Base-by-base conservation (phyloP, 2,888 invertebrate genomes). In the Matsumyia berberina region DNA sequence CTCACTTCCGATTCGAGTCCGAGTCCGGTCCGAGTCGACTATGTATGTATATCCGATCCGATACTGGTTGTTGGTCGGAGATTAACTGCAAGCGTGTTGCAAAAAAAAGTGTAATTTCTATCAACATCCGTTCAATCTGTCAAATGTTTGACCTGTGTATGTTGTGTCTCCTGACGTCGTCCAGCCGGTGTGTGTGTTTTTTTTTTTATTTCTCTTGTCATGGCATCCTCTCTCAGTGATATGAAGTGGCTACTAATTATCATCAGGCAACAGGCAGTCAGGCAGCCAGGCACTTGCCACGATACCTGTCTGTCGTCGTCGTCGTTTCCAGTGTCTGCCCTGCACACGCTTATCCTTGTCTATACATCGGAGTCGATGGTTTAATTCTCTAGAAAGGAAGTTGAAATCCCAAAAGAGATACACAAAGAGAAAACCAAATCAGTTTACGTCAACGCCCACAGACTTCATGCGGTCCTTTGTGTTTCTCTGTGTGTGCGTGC, bases 241-340 rank as follows among this genome's bases (percentile, higher is more conserved):
- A 78, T 73, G 78, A 83, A 83, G 78, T 83, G 83, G 73, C 83
- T 78, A 83, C 78, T 78, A 83, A 83, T 83, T 83, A 83, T 83
- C 73, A 78, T 67, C 72, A 51, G 72, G 57, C 78, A 83, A 76
- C 80, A 80, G 58, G 53, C 80, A 80, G 73, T 73, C 76, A 66
- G 66, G 33, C 72, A 73, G 72, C 60, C 60, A 73, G 69, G 62
- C 78, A 83, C 78, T 83, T 78, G 83, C 83, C 49, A 64, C 57
- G 72, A 35, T 77, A 69, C 69, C 78, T 72, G 64, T 39, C 80
- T 37, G 51, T 49, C 35, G 69, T 31, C 60, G 24, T 57, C 64
- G 44, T 24, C 35, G n/a, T 24, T 67, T 60, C 42, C 24, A 57
- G 51, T 55, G 72, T 66, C 64, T 78, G 67, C 49, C 44, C 29